Evolutionary conservation across 1,140 invertebrate species (phyloP).

Genomic region (Bombus pyrosoma): DNA sequence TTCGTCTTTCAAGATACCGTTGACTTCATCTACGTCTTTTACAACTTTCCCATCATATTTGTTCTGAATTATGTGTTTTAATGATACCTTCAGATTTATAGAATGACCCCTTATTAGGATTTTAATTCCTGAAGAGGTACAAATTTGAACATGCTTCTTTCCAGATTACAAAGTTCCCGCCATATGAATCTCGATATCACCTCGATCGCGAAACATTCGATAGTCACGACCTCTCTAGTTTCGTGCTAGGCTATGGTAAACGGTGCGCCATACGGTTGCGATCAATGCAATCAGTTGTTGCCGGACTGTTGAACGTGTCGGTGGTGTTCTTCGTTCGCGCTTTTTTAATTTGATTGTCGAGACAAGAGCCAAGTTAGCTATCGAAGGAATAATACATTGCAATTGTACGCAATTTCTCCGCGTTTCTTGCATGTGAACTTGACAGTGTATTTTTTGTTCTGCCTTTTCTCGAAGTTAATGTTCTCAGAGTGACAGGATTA

Average conservation of each 20-base stretch:
- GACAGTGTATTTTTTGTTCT: slow-evolving; percentile 12
- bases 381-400: not conserved
- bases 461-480: slow-evolving; percentile 50
- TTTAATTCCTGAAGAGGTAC: too few species aligned
- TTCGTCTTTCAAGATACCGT: too few species aligned
- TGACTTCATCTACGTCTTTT: too few species aligned
- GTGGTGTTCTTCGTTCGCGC: not conserved
- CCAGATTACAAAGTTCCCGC: not conserved
- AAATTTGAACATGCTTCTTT: not conserved
- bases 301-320: slow-evolving; percentile 26
- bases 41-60: too few species aligned
- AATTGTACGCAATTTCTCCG: not conserved
- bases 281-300: slow-evolving; percentile 64
- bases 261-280: not conserved
- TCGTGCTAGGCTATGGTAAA: not conserved
- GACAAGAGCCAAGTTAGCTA: not conserved
- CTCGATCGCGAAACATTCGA: not conserved
- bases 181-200: not conserved
- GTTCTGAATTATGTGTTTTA: too few species aligned
- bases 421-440: not conserved
- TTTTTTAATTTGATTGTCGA: not conserved
- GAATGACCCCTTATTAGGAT: too few species aligned
- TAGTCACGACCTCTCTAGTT: not conserved
- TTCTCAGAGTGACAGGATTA: slow-evolving; percentile 39
- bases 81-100: too few species aligned